Evolutionary conservation across 1,140 invertebrate species (phyloP), one percentile per base, ranked within the genome.

Genomic region (Sitobion miscanthi): DNA sequence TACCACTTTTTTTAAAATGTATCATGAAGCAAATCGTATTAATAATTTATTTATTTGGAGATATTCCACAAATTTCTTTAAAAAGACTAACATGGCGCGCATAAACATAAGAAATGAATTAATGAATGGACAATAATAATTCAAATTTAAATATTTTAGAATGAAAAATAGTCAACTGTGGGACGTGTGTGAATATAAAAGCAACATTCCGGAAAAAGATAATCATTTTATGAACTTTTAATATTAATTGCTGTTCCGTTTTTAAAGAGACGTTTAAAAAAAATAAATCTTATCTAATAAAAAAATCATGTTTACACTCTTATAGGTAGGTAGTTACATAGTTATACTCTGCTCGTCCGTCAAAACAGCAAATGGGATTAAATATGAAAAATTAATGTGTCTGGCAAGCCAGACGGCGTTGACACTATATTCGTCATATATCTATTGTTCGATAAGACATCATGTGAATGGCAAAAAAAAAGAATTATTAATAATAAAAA

Each of bases 361-460:
- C 35, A 90, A 90, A 90, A 90, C 88, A 35, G 52, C 89, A 45
- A 69, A 69, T n/a, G 89, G 54, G 57, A 90, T 90, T 45, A 86
- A 85, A 93, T 42, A 38, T 52, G 49, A 85, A 86, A 85, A 93
- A 85, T 85, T 45, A 93, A 85, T 86, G 91, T 86, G 91, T 93
- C 91, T 93, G 91, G 77, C 25, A 35, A 69, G 82, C 91, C 91
- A 57, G 91, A 93, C 91, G 35, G 49, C 14, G 77, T 86, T 85
- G 91, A 85, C n/a, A 85, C 47, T 85, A 85, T 90, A 54, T 77
- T 85, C 85, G 49, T 52, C 35, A 57, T 52, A 93, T 90, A 85
- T 57, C n/a, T 83, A 93, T 93, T 93, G 91, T 93, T 86, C 82
- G 91, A 93, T 85, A 93, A 93, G 49, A 85, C 77, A 35, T 49